Base-by-base conservation (phyloP, 1,140 invertebrate genomes). In the Aphelenchoides fujianensis region DNA sequence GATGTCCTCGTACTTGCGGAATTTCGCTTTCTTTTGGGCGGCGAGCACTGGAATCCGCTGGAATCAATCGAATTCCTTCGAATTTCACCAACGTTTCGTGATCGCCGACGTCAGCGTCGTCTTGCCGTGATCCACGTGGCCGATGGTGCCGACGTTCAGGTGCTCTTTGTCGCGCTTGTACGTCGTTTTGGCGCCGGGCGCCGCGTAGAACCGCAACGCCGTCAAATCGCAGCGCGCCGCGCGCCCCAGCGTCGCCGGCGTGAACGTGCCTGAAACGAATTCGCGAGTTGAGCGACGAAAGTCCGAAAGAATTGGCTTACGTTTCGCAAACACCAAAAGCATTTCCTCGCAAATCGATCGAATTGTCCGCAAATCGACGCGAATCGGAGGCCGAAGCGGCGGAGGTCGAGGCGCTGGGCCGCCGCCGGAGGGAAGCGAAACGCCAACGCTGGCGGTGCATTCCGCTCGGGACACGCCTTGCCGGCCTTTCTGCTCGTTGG, bases 41-140 rank as follows among this genome's bases (percentile, higher is more conserved):
- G 82, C 71, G 28, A 86, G 71, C 62, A 78, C 75, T 81, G 52
- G 66, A 79, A 77, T 48, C 12, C n/a, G n/a, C n/a, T n/a, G n/a
- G 9, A 27, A 66, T 1, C 52, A 2, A 16, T 34, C 9, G 34
- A 72, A 54, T 34, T n/a, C 31, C 23, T n/a, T 37, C 5, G 5
- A 64, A 37, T 48, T 48, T 7, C 35, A 5, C 5, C 27, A 5
- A 59, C 55, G 5, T 88, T 93, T 94, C 12, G 95, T 98, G 68
- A 98, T 96, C 2, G 95, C 95, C 27, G 95, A 92, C 30, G 95
- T 97, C 3, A 98, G 85, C 0, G 95, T 97, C 1, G 95, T 97
- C 88, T 98, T 98, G 0, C 95, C 94, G 87, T 98, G 95, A 88
- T 98, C 95, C 23, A 98, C 93, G 87, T 98, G 95, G 0, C 95